phyloP scores from a whole-genome alignment of 2,113 vertebrate species.

The Arothron firmamentum region DNA sequence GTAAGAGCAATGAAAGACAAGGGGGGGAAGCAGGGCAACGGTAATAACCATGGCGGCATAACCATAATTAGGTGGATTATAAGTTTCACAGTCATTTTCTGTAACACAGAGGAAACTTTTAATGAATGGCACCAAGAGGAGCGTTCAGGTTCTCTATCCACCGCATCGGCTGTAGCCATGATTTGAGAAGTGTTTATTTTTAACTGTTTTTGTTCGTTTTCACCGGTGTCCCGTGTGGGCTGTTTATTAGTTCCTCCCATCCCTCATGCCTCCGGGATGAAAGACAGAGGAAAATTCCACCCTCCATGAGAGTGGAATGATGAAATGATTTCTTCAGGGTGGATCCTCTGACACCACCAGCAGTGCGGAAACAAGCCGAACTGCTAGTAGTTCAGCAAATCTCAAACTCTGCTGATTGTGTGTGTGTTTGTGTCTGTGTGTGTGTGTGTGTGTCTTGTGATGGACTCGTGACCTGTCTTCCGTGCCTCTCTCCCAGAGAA shows the following conservation, averaged over 20 bases:
- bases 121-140: slow-evolving; percentile 29
- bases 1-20: slow-evolving; percentile 52
- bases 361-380: slow-evolving; percentile 12
- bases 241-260: slow-evolving; percentile 10
- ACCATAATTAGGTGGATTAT: slow-evolving; percentile 61
- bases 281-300: slow-evolving; percentile 34
- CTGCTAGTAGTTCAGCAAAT: slow-evolving; percentile 15
- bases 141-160: slow-evolving; percentile 25
- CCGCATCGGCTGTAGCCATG: slow-evolving; percentile 4
- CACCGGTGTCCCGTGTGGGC: slow-evolving; percentile 8
- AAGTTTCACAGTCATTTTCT: slow-evolving; percentile 48
- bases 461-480: too few relatives aligned
- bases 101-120: slow-evolving; percentile 53
- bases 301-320: slow-evolving; percentile 38
- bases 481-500: too few relatives aligned
- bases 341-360: slow-evolving; percentile 29
- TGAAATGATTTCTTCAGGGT: slow-evolving; percentile 36
- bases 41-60: slow-evolving; percentile 50
- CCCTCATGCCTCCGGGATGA: slow-evolving; percentile 13
- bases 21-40: slow-evolving; percentile 38
- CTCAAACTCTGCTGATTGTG: slow-evolving; percentile 7
- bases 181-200: slow-evolving; percentile 10
- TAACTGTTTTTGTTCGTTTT: slow-evolving; percentile 24
- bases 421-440: too few relatives aligned
- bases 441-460: background rate